Base-by-base conservation (phyloP, 2,888 invertebrate species). In the Sarcophaga variegata region DNA sequence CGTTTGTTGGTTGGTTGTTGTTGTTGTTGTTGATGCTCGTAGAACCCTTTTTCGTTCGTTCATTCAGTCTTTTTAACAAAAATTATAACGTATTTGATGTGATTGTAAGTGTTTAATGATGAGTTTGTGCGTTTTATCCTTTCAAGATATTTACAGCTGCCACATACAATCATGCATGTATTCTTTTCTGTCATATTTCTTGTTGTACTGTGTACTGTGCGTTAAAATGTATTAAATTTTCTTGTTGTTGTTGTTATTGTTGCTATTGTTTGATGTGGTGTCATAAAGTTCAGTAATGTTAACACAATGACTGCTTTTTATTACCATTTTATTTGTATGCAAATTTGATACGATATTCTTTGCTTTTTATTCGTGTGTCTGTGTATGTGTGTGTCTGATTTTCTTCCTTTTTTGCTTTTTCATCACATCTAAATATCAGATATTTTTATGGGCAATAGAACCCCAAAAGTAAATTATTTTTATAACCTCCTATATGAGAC, bases 251-350 rank as follows among this genome's bases (percentile, higher is more conserved):
- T 86, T 64, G 49, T 20, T n/a, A n/a, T 80, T 76, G 47, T 71
- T 79, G 74, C 62, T 80, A 79, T 76, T 64, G 62, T 83, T 71
- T 79, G 74, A 67, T 80, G 82, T 75, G 71, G 66, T 83, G 79
- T 83, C 83, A 80, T 86, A 86, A 86, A 86, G 80, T 86, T 83
- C 79, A 86, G 71, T 79, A 54, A 66, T 79, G 59, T 80, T 86
- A 86, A 83, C 71, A 83, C 71, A 83, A 17, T 72, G 76, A 76
- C 76, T 86, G 86, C 59, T 72, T 86, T 83, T 86, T 86, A 83
- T 83, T 79, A 71, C 71, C 76, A 22, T 62, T 64, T 37, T 70
- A 64, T 70, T 67, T 70, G 63, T 75, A 82, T 81, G 77, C 78
- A 85, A 86, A 86, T 86, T 79, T 82, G 74, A 66, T 37, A 77